phyloP scores from a whole-genome alignment of 2,113 vertebrate species.

The Lota lota region DNA sequence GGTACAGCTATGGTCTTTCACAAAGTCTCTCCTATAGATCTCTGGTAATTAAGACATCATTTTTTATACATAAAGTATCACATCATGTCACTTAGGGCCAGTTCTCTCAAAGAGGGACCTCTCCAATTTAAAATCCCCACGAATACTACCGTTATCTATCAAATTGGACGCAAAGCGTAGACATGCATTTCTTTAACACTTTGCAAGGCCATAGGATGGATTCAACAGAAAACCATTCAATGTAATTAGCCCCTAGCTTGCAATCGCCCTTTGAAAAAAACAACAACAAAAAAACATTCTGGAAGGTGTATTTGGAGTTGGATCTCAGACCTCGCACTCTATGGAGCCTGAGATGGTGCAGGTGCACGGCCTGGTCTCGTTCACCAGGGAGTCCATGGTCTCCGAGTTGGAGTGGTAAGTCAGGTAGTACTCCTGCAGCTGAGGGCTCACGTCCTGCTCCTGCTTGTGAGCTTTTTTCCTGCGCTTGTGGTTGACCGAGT shows the following conservation, averaged over 20 bases:
- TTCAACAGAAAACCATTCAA: not conserved
- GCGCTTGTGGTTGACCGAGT: conserved; percentile 88
- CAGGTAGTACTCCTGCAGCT: conserved; percentile 97
- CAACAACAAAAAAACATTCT: conserved; percentile 51
- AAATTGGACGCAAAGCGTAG: conserved; percentile 4
- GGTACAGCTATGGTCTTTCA: not conserved
- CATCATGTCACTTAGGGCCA: not conserved
- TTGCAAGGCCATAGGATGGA: conserved; percentile 31
- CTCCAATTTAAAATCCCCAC: not conserved
- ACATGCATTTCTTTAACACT: conserved; percentile 31
- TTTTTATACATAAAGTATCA: no score
- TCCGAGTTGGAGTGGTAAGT: conserved; percentile 96
- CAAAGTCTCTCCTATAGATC: not conserved
- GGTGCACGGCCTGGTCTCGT: conserved; percentile 89
- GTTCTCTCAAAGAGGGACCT: not conserved
- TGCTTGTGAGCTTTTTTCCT: conserved; percentile 89
- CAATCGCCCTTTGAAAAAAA: conserved; percentile 32
- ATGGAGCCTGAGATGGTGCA: conserved; percentile 96
- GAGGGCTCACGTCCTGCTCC: conserved; percentile 90
- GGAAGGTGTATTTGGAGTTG: conserved; percentile 68
- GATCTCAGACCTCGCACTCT: conserved; percentile 95
- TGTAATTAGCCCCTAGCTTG: conserved; percentile 83
- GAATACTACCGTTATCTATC: no score
- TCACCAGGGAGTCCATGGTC: conserved; percentile 90
- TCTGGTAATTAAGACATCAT: no score